A percentile compares a stretch with the other conserved stretches of the same genome.
phyloP scores from a whole-genome alignment of 2,888 invertebrate genomes.

The Dynastes tityus region DNA sequence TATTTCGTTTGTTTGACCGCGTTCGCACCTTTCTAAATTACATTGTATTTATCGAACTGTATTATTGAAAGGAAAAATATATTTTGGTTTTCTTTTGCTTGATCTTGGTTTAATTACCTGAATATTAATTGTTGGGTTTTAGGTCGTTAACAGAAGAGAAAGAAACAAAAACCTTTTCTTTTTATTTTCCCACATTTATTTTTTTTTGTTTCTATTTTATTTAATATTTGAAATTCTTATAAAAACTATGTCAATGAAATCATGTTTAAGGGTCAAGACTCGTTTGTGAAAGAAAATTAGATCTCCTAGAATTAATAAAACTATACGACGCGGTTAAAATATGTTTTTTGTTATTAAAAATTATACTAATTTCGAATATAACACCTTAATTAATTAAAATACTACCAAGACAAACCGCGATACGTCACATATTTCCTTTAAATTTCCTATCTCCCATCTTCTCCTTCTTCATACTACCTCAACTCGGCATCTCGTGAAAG shows the following conservation, averaged over 20 bases:
- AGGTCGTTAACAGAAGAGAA: too few relatives aligned
- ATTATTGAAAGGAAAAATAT: not conserved
- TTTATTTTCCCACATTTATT: too few relatives aligned
- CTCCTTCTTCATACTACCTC: not conserved
- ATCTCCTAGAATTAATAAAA: too few relatives aligned
- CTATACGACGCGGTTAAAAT: not conserved
- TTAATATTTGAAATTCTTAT: too few relatives aligned
- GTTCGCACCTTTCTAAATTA: too few relatives aligned
- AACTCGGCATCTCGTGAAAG: constrained; percentile 2
- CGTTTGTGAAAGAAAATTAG: too few relatives aligned
- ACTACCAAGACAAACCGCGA: constrained; percentile 6
- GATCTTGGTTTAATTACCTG: not conserved
- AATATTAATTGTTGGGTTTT: not conserved
- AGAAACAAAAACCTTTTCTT: too few relatives aligned
- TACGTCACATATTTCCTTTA: not conserved
- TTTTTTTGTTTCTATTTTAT: too few relatives aligned
- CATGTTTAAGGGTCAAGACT: too few relatives aligned
- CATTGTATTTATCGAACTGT: not conserved
- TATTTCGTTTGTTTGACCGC: not conserved
- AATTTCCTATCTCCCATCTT: not conserved
- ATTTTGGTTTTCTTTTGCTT: not conserved
- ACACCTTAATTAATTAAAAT: constrained; percentile 33
- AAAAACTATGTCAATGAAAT: too few relatives aligned
- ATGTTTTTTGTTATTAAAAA: constrained; percentile 9
- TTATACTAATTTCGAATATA: constrained; percentile 28